A percentile compares a stretch with the other conserved stretches of the same genome.
These are phyloP conservation scores for Vandiemenella viatica DNA, from an alignment of 2,888 invertebrate species.

Conservation along the genomic window DNA sequence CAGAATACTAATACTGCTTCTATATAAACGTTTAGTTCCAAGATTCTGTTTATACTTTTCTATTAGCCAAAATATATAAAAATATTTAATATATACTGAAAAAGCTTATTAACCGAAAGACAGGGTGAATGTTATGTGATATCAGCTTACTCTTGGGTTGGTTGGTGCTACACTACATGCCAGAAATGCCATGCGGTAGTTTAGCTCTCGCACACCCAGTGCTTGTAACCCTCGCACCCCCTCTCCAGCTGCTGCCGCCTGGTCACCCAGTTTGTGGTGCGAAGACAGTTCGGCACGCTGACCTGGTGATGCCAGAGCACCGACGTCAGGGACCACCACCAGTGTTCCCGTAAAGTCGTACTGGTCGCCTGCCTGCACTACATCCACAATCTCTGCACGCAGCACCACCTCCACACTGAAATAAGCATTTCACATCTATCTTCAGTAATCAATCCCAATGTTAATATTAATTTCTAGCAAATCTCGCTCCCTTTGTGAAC, in stretches of 20 bases:
- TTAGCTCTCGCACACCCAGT: constrained; percentile 71
- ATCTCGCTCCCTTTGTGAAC: no score
- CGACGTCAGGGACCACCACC: constrained; percentile 94
- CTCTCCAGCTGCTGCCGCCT: constrained; percentile 56
- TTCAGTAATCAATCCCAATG: no score
- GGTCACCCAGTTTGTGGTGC: constrained; percentile 53
- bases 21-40: no score
- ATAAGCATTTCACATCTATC: not conserved
- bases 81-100: no score
- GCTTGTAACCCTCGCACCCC: constrained; percentile 79
- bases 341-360: constrained; percentile 91
- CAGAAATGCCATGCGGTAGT: constrained; percentile 81
- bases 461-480: no score
- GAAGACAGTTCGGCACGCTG: constrained; percentile 69
- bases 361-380: constrained; percentile 73
- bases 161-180: constrained; percentile 84
- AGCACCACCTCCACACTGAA: constrained; percentile 75
- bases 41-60: no score
- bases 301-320: constrained; percentile 70
- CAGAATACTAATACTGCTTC: no score
- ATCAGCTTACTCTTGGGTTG: constrained; percentile 47
- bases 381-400: constrained; percentile 90
- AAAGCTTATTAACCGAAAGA: no score
- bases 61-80: no score
- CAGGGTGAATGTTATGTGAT: no score